Evolutionary conservation across 2,113 vertebrate genomes (phyloP).

Genomic region (Mesocricetus auratus): DNA sequence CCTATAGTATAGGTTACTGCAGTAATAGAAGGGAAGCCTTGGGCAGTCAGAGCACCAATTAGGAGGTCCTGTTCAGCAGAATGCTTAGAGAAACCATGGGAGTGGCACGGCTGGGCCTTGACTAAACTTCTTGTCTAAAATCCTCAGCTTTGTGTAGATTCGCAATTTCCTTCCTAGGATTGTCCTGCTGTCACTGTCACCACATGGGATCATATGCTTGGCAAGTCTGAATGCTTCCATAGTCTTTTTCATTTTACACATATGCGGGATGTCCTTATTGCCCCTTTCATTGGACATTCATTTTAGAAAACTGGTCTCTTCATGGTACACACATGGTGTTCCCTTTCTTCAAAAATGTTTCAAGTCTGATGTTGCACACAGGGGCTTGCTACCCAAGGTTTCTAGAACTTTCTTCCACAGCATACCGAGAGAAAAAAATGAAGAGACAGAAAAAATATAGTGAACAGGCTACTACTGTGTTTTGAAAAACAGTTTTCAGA

Average conservation of each 20-base stretch:
- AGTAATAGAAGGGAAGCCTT: rapidly evolving
- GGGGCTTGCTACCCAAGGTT: rapidly evolving
- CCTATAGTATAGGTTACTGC: rapidly evolving
- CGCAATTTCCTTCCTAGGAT: background rate
- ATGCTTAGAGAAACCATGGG: rapidly evolving
- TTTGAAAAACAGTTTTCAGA: rapidly evolving
- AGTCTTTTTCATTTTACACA: background rate
- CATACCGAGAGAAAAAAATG: background rate
- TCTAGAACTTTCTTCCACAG: background rate
- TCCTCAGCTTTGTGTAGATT: background rate
- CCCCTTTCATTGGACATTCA: background rate
- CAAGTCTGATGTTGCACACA: background rate
- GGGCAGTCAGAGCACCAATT: background rate
- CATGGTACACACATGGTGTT: rapidly evolving
- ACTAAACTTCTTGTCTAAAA: background rate
- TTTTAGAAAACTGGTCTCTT: background rate
- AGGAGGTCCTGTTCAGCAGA: rapidly evolving
- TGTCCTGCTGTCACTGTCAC: rapidly evolving
- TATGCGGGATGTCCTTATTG: background rate
- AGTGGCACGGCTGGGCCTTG: rapidly evolving
- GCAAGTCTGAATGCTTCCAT: rapidly evolving
- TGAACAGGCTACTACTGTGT: background rate
- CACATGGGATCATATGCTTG: background rate
- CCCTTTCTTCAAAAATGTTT: background rate
- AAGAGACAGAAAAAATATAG: background rate